Conservation (phyloP, 2,113 vertebrate genomes). For the Alexandromys fortis region DNA sequence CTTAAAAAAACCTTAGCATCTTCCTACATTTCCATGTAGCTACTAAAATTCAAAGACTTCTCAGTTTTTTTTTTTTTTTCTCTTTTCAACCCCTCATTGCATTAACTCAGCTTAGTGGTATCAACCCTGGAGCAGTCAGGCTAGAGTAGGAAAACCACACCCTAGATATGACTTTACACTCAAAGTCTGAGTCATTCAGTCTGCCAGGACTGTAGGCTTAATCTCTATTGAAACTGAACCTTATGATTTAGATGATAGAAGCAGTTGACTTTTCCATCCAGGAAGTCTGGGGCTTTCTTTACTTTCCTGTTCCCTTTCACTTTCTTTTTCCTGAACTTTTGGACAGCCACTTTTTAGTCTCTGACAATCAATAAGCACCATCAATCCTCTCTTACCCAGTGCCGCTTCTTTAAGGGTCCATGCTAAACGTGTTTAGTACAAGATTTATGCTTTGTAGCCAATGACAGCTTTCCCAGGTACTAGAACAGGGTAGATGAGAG, state of each 20-base stretch:
- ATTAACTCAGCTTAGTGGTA: neutral
- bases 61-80: neutral
- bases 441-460: neutral
- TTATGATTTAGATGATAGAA: neutral
- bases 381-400: neutral
- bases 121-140: neutral
- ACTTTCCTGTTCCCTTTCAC: neutral
- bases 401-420: neutral
- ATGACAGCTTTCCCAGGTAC: neutral
- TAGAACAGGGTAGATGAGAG: neutral
- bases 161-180: neutral
- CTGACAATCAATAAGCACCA: neutral
- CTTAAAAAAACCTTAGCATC: neutral
- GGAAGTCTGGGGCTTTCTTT: neutral
- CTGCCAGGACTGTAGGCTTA: neutral
- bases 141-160: neutral
- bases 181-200: neutral
- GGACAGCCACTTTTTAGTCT: neutral
- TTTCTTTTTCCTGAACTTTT: slow-evolving; percentile 32
- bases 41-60: neutral
- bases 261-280: neutral
- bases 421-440: neutral
- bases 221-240: neutral
- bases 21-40: neutral
- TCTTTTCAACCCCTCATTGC: neutral